Evolutionary conservation across 1,140 invertebrate genomes (phyloP), one percentile per base, ranked within the genome.

Genomic region (Melanaphis sacchari): DNA sequence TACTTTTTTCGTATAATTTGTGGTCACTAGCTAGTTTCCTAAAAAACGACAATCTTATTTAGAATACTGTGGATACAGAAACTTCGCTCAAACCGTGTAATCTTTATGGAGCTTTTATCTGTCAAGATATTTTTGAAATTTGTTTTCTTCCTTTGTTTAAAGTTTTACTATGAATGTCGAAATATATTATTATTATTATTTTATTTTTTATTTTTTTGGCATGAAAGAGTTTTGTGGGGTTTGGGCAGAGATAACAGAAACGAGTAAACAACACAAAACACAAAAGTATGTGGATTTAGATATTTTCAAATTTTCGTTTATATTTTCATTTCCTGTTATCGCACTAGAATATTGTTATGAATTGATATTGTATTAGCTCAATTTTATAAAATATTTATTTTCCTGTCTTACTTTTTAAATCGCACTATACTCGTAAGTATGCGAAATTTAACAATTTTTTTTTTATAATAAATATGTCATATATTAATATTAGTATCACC

Each of bases 41-140:
- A 2, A 88, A 88, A 88, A 88, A 22, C 31, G 11, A 91, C 66
- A 90, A 66, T 91, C 54, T 54, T 41, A 66, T 90, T 43, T 38
- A 54, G 88, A 90, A 21, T 52, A 24, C 18, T 36, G 18, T 89
- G 87, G 46, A 36, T 38, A 52, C 52, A n/a, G 52, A 89, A 52
- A 84, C 38, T 41, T 84, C 40, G 24, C 1, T 40, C 82, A 84
- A 84, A 41, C 36, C 82, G 24, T 84, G 38, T 84, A 84, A 84
- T 84, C 82, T 84, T 84, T 84, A 84, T 84, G 24, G 40, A 9
- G 21, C 82, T 40, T 84, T 84, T 41, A 84, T 84, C 82, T 84
- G 40, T 40, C 82, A 84, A 84, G 82, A 84, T 84, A 84, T 84
- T 41, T 26, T n/a, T 46, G 26, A 46, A 43, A 87, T 87, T 87